A percentile compares a stretch with the other conserved stretches of the same genome.
Evolutionary conservation across 2,797 vertebrate genomes (phyloP).

Genomic region (Melopsittacus undulatus): DNA sequence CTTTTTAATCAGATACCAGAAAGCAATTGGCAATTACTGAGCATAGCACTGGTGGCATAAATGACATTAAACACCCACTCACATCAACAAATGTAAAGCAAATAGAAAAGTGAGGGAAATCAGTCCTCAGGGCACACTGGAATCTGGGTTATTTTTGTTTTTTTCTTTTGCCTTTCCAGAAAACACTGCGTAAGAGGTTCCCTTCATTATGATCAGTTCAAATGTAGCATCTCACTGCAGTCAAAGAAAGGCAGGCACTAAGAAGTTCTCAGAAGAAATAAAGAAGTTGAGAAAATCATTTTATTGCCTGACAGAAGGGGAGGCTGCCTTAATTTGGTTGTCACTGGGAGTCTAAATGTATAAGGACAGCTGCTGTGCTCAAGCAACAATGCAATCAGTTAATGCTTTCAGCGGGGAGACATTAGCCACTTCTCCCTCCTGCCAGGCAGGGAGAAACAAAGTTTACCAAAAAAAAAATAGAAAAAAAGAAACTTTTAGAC

Average conservation of each 20-base stretch:
- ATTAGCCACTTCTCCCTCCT: conserved; percentile 70
- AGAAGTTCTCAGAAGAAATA: conserved; percentile 66
- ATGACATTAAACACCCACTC: conserved; percentile 2
- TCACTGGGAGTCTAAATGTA: conserved; percentile 75
- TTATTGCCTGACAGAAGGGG: conserved; percentile 69
- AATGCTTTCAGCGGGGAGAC: conserved; percentile 76
- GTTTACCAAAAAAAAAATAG: conserved; percentile 30
- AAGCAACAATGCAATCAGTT: conserved; percentile 76
- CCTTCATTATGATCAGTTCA: neutral
- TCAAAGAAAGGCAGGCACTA: conserved; percentile 1
- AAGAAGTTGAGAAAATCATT: conserved; percentile 71
- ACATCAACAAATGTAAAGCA: neutral
- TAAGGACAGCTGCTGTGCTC: conserved; percentile 78
- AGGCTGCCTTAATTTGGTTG: conserved; percentile 76
- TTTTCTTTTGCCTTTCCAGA: neutral
- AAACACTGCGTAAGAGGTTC: neutral
- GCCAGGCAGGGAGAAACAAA: conserved; percentile 69
- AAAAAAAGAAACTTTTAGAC: conserved; percentile 17
- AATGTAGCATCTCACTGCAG: neutral
- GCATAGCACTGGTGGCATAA: neutral
- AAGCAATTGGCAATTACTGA: neutral
- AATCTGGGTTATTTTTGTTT: neutral
- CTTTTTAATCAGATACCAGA: neutral
- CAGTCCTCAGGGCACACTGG: neutral
- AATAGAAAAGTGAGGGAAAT: neutral